Base-by-base conservation (phyloP, 2,797 vertebrate species). In the Echiichthys vipera region DNA sequence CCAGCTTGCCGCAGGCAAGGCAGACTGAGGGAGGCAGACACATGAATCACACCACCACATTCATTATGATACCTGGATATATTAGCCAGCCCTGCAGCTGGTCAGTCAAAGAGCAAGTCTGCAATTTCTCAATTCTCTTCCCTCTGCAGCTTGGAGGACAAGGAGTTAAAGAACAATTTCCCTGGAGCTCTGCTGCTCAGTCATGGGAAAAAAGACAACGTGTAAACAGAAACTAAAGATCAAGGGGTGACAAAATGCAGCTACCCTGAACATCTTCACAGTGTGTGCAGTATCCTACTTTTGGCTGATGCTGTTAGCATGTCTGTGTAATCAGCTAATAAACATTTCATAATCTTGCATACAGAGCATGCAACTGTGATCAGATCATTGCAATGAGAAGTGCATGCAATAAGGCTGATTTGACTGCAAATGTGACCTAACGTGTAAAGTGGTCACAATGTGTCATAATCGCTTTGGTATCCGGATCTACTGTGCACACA, bases 41-140 rank as follows among this genome's bases (percentile, higher is more conserved):
- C 34, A 49, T 22, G 29, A 51, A 49, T 18, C 20, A n/a, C 47
- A 30, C 57, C 53, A 14, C 12, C 42, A 34, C 62, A 65, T 74
- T 62, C 67, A 75, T 69, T 45, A 58, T 63, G 59, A 77, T 77
- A 81, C 65, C 74, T 84, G 72, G 76, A 83, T 77, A 50, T 61
- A 69, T 55, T 43, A 76, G 50, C 20, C 29, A 40, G 45, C 53
- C 61, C 34, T 56, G 67, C 65, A 69, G 78, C 79, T 27, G 17
- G 25, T 50, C 30, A 64, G 63, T 65, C 32, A 61, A 65, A 43
- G 71, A 75, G 57, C 42, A 75, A 55, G 53, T 43, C 39, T 55
- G 36, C 5, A 9, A 32, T 49, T 69, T 65, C 49, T 74, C 69
- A 51, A 56, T 42, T 34, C n/a, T 36, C 51, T 68, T 71, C 42